phyloP scores from a whole-genome alignment of 2,888 invertebrate species.

The Sesamia inferens region DNA sequence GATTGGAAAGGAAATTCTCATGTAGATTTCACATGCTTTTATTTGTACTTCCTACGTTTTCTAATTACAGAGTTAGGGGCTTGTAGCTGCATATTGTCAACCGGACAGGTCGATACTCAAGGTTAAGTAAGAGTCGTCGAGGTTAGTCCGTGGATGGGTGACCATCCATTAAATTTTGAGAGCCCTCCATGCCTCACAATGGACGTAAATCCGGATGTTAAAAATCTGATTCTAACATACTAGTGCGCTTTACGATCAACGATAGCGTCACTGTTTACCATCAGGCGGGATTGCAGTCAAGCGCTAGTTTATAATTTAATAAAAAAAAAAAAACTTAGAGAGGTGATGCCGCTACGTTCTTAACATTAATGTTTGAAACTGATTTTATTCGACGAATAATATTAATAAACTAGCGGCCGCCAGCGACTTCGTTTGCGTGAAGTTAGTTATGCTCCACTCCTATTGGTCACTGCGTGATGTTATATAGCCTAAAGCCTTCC shows the following conservation, averaged over 20 bases:
- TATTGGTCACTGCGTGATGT: too few species aligned
- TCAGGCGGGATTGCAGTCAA: too few species aligned
- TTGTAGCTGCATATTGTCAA: background rate
- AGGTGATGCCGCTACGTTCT: background rate
- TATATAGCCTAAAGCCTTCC: too few species aligned
- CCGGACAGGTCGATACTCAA: background rate
- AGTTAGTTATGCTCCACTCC: too few species aligned
- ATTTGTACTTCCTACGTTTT: background rate
- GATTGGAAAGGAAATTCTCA: too few species aligned
- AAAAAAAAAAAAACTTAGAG: too few species aligned
- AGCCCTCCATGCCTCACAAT: background rate
- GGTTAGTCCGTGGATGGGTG: background rate
- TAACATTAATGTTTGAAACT: background rate
- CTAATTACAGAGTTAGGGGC: background rate
- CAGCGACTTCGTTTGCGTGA: too few species aligned
- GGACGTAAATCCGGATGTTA: background rate
- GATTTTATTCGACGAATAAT: constrained; percentile 13
- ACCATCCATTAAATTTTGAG: background rate
- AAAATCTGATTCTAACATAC: too few species aligned
- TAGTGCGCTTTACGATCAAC: too few species aligned
- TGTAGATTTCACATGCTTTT: background rate
- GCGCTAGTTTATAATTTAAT: too few species aligned
- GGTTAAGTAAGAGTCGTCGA: background rate
- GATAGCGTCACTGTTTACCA: too few species aligned
- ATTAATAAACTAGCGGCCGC: too few species aligned